phyloP scores from a whole-genome alignment of 2,797 vertebrate species.

The Acanthopagrus latus region DNA sequence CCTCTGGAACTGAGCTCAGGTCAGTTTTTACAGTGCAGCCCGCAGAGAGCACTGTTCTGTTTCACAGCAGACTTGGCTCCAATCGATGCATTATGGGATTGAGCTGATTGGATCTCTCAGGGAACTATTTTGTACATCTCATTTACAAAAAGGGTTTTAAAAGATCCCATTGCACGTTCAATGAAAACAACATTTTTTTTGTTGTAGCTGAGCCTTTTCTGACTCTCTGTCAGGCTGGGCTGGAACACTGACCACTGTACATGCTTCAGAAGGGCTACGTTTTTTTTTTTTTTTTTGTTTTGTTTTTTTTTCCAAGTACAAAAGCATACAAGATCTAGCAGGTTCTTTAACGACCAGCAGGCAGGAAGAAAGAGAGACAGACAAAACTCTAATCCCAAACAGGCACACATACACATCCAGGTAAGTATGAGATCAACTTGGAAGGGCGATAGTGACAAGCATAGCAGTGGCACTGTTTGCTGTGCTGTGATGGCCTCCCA shows the following conservation, averaged over 20 bases:
- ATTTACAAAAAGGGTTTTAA: constrained; percentile 1
- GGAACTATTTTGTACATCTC: constrained; percentile 3
- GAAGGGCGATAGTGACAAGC: constrained; percentile 43
- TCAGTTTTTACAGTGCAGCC: constrained; percentile 78
- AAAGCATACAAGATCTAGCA: neutral
- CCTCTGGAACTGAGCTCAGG: constrained; percentile 81
- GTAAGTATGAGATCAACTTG: constrained; percentile 46
- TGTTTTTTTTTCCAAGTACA: neutral
- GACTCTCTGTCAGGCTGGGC: constrained; percentile 65
- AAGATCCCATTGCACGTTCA: neutral
- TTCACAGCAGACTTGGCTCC: constrained; percentile 25
- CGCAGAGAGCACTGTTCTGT: constrained; percentile 40
- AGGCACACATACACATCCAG: constrained; percentile 27
- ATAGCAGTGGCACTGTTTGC: constrained; percentile 50
- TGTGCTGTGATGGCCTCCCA: constrained; percentile 50
- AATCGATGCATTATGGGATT: neutral
- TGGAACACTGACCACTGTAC: constrained; percentile 73
- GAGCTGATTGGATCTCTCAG: constrained; percentile 10
- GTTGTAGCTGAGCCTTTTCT: neutral
- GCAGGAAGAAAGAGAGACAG: constrained; percentile 36
- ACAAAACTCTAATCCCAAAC: constrained; percentile 22
- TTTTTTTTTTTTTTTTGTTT: neutral
- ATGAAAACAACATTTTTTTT: neutral
- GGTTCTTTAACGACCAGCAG: constrained; percentile 6
- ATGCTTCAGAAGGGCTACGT: constrained; percentile 63